These are phyloP conservation scores for Cerceris ruficornis DNA, from an alignment of 2,888 invertebrate species.

Conservation along the genomic window DNA sequence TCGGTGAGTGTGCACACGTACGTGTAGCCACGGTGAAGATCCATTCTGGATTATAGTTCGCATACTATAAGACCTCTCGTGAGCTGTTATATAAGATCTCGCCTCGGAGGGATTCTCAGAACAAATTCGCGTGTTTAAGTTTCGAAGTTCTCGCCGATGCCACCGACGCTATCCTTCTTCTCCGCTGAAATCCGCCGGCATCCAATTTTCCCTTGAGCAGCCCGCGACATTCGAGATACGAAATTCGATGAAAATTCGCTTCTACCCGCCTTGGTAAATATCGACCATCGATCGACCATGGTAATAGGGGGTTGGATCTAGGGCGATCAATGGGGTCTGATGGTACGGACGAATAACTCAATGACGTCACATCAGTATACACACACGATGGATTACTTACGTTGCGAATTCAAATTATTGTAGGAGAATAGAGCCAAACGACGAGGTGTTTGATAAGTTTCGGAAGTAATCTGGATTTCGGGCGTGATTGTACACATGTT, in stretches of 20 bases:
- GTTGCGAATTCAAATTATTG: too few relatives aligned
- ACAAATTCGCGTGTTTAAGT: slow-evolving; percentile 55
- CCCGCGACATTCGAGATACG: slow-evolving; percentile 2
- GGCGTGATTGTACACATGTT: too few relatives aligned
- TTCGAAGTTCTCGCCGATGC: slow-evolving; percentile 37
- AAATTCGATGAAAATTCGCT: slow-evolving; percentile 10
- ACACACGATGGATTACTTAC: too few relatives aligned
- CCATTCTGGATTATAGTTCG: slow-evolving; percentile 32
- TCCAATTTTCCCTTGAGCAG: slow-evolving; percentile 18
- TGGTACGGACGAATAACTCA: background rate
- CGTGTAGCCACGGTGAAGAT: slow-evolving; percentile 9
- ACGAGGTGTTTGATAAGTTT: too few relatives aligned
- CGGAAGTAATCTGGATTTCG: too few relatives aligned
- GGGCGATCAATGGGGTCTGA: background rate
- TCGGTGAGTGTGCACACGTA: background rate
- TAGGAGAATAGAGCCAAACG: too few relatives aligned
- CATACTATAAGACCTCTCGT: slow-evolving; percentile 21
- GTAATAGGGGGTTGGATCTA: background rate
- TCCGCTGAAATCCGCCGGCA: slow-evolving; percentile 13
- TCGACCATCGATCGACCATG: background rate
- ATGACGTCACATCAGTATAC: background rate
- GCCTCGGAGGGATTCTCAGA: slow-evolving; percentile 37
- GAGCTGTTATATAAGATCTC: slow-evolving; percentile 39
- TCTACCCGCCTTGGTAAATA: slow-evolving; percentile 4
- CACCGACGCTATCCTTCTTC: slow-evolving; percentile 8